Base-by-base conservation (phyloP, 2,113 vertebrate species). In the Xenus cinereus region DNA sequence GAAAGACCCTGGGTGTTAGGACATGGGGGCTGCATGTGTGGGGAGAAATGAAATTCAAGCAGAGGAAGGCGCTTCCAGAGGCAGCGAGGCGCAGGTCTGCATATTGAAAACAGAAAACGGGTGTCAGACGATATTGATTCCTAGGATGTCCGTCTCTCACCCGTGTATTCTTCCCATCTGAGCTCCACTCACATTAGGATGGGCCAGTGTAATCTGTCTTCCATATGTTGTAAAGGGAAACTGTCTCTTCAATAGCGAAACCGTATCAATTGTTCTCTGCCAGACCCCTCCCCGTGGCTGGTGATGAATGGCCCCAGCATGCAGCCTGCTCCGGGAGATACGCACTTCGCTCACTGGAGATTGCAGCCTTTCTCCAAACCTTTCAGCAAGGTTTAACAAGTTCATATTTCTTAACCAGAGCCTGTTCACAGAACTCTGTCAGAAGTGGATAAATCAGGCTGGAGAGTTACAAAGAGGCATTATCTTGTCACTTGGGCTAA, bases 301-400 rank as follows among this genome's bases (percentile, higher is more conserved):
- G 37, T 97, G 97, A 97, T 96, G 95, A 91, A 97, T 97, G 92
- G 95, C 86, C 92, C 71, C 97, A 97, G 95, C 95, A 50, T 50
- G 95, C 89, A 66, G 92, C 69, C 94, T 96, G 96, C 86, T 89
- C 87, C 32, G 7, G 84, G 90, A 94, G 88, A 93, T 75, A 53
- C 10, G 17, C 77, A 72, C 90, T 94, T 75, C 87, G 86, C 86
- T 84, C 84, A 9, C 79, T 74, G 75, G 84, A 95, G 95, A 91
- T 48, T 41, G 89, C 92, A 93, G 95, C 84, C 89, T 96, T 95
- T 93, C 91, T 77, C 91, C 77, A 90, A 97, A 95, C 80, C 94
- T 97, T 97, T 97, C 97, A 97, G 84, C 92, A 90, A 94, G 73
- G 62, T 97, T 97, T 97, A 95, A 97, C 89, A 96, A 95, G 92